A percentile compares a stretch with the other conserved stretches of the same genome.
These are phyloP conservation scores for Etheostoma nigrum DNA, from an alignment of 2,797 vertebrate species.

Conservation along the genomic window DNA sequence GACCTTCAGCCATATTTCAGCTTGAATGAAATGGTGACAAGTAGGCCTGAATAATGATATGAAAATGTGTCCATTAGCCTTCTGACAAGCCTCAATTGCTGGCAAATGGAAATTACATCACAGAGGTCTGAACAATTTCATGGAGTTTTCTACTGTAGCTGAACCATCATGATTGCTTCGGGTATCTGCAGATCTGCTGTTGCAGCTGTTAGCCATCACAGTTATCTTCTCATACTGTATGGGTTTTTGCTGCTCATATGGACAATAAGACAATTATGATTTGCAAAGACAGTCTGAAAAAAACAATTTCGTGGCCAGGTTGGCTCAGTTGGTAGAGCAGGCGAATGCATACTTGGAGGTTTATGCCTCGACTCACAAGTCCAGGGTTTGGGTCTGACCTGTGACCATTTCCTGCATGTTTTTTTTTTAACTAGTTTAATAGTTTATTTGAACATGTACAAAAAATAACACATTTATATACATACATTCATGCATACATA, in stretches of 20 bases:
- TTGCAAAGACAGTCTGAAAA: neutral
- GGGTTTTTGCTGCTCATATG: too few species aligned
- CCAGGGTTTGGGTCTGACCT: too few species aligned
- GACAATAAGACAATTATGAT: neutral
- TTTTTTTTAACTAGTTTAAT: too few species aligned
- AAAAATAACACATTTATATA: too few species aligned
- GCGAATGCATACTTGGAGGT: too few species aligned
- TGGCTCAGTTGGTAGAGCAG: too few species aligned
- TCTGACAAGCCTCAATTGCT: conserved; percentile 11
- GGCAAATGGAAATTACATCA: conserved; percentile 44
- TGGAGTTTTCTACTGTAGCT: conserved; percentile 35
- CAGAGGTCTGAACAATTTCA: conserved; percentile 46
- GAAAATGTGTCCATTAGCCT: neutral
- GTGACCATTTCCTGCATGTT: too few species aligned
- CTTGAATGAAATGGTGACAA: neutral
- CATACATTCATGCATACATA: too few species aligned
- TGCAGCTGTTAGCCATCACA: neutral
- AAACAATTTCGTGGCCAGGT: too few species aligned
- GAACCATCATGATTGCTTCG: conserved; percentile 22
- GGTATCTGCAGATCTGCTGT: neutral
- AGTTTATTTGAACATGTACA: too few species aligned
- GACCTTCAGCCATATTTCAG: neutral
- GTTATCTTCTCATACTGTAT: neutral
- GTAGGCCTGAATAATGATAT: neutral
- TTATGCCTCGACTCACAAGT: too few species aligned